Conservation (phyloP, 2,797 vertebrate species). For the Trachurus trachurus region DNA sequence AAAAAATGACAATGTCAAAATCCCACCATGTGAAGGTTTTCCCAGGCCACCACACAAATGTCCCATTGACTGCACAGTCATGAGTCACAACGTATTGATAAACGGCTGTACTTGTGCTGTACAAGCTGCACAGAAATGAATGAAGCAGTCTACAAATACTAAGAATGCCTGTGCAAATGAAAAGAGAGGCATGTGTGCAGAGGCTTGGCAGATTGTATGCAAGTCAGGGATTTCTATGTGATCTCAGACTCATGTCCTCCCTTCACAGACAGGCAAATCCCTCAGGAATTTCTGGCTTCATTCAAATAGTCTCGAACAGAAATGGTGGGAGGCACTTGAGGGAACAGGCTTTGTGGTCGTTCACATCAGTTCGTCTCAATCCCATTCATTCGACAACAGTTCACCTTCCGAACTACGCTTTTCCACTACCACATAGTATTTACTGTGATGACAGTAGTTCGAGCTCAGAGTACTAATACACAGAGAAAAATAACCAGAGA, state of each 20-base stretch:
- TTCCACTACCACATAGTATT: neutral
- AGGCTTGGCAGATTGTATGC: constrained; percentile 28
- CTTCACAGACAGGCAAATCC: constrained; percentile 43
- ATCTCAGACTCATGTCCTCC: constrained; percentile 47
- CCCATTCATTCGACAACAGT: neutral
- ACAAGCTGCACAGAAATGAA: constrained; percentile 10
- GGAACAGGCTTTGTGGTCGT: constrained; percentile 21
- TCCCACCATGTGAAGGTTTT: too few relatives aligned
- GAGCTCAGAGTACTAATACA: neutral
- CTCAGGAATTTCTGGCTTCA: constrained; percentile 38
- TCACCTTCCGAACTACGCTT: constrained; percentile 1
- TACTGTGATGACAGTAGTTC: neutral
- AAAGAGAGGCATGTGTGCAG: constrained; percentile 26
- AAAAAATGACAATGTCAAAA: too few relatives aligned
- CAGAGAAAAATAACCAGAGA: too few relatives aligned
- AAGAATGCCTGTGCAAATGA: constrained; percentile 14
- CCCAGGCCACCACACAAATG: too few relatives aligned
- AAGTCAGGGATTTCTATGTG: constrained; percentile 47
- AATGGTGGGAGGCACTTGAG: constrained; percentile 27
- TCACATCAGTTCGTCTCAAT: constrained; percentile 27
- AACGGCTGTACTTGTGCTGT: neutral
- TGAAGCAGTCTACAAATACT: constrained; percentile 5
- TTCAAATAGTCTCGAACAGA: constrained; percentile 44
- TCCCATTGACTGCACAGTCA: neutral
- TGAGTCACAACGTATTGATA: neutral